phyloP scores from a whole-genome alignment of 2,888 invertebrate genomes.

The Lampropteryx suffumata region DNA sequence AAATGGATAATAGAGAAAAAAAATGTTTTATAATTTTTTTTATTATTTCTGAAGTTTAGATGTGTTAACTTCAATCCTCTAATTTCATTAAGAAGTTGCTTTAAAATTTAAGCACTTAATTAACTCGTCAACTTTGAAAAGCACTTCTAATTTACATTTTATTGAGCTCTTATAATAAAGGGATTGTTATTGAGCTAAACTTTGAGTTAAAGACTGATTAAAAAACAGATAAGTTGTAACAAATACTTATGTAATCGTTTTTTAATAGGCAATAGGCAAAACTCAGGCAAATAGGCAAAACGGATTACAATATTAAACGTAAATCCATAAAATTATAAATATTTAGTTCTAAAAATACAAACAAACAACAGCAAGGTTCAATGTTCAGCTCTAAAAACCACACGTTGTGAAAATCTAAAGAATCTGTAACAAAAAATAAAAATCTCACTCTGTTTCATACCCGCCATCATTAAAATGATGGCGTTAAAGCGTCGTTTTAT shows the following conservation, averaged over 20 bases:
- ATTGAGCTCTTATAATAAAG: conserved; percentile 4
- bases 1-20: no score
- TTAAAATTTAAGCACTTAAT: conserved; percentile 27
- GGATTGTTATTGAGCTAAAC: conserved; percentile 2
- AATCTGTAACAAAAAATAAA: conserved; percentile 36
- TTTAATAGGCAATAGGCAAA: no score
- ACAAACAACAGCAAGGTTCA: conserved; percentile 11
- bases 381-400: conserved; percentile 14
- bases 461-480: conserved; percentile 47
- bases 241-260: no score
- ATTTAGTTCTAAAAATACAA: neutral
- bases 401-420: conserved; percentile 23
- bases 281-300: no score
- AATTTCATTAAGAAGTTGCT: conserved; percentile 26
- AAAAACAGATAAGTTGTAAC: neutral
- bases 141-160: conserved; percentile 18
- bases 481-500: conserved; percentile 54
- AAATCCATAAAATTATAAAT: no score
- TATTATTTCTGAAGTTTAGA: neutral
- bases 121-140: conserved; percentile 25
- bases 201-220: neutral
- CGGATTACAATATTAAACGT: no score
- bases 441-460: conserved; percentile 36
- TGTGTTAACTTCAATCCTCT: conserved; percentile 21
- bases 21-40: neutral